Conservation (phyloP, 2,888 invertebrate species). For the Nephrotoma guestfalica region DNA sequence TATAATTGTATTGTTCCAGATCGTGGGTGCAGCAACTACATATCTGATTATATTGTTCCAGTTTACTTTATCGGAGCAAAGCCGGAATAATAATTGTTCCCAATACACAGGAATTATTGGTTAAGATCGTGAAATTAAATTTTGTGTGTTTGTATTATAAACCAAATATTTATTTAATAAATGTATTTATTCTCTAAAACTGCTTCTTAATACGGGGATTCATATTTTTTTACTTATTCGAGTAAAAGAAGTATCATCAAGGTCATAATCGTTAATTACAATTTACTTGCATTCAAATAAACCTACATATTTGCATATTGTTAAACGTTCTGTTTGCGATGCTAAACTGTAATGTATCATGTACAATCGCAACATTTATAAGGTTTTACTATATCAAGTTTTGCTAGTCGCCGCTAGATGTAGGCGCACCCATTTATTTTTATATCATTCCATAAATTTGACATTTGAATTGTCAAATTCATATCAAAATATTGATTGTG, state of each 20-base stretch:
- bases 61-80: constrained; percentile 15
- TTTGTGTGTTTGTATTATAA: not conserved
- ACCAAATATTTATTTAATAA: not conserved
- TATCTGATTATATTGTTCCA: constrained; percentile 31
- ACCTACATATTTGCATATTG: not conserved
- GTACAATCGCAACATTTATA: not conserved
- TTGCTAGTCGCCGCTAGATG: not conserved
- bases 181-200: not conserved
- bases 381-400: not conserved
- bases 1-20: constrained; percentile 17
- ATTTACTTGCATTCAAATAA: too few species aligned
- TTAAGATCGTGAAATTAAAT: not conserved
- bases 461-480: not conserved
- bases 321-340: not conserved
- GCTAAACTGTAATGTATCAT: not conserved
- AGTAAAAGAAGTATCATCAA: too few species aligned
- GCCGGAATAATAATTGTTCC: not conserved
- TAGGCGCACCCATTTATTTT: not conserved
- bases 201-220: not conserved
- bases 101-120: not conserved
- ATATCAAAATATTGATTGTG: not conserved
- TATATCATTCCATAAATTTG: not conserved
- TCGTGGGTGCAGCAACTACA: constrained; percentile 29
- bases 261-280: too few species aligned
- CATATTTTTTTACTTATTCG: too few species aligned